Evolutionary conservation across 2,888 invertebrate species (phyloP).

Genomic region (Spodoptera littoralis): DNA sequence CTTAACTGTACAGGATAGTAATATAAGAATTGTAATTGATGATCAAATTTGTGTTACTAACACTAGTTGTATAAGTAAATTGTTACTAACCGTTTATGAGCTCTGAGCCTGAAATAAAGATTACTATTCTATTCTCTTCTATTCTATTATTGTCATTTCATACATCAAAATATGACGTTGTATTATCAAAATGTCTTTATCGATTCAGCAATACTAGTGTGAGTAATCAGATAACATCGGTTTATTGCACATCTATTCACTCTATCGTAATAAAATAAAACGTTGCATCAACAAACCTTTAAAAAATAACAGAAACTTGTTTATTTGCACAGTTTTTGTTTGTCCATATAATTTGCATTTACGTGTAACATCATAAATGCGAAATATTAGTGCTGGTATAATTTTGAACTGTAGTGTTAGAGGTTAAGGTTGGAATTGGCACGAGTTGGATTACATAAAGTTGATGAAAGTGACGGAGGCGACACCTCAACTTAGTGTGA

Average conservation of each 20-base stretch:
- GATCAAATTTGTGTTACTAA: too few relatives aligned
- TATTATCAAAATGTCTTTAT: too few relatives aligned
- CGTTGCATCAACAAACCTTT: conserved; percentile 21
- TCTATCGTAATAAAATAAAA: conserved; percentile 13
- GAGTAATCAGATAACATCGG: conserved; percentile 10
- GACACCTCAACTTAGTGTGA: conserved; percentile 54
- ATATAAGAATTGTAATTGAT: too few relatives aligned
- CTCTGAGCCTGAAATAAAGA: too few relatives aligned
- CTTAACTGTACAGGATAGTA: too few relatives aligned
- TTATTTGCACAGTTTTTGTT: conserved; percentile 42
- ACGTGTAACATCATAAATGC: not conserved
- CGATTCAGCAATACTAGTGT: conserved; percentile 11
- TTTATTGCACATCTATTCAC: conserved; percentile 13
- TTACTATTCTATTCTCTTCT: too few relatives aligned
- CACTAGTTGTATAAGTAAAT: too few relatives aligned
- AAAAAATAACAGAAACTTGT: conserved; percentile 12
- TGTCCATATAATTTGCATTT: conserved; percentile 23
- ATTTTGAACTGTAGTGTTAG: conserved; percentile 16
- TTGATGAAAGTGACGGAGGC: conserved; percentile 50
- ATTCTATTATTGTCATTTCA: too few relatives aligned
- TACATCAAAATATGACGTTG: too few relatives aligned
- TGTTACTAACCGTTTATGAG: too few relatives aligned
- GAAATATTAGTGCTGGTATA: not conserved
- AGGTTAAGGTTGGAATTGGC: conserved; percentile 31
- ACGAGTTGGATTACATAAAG: conserved; percentile 36